Evolutionary conservation across 1,140 invertebrate species (phyloP).

Genomic region (Monochamus saltuarius): DNA sequence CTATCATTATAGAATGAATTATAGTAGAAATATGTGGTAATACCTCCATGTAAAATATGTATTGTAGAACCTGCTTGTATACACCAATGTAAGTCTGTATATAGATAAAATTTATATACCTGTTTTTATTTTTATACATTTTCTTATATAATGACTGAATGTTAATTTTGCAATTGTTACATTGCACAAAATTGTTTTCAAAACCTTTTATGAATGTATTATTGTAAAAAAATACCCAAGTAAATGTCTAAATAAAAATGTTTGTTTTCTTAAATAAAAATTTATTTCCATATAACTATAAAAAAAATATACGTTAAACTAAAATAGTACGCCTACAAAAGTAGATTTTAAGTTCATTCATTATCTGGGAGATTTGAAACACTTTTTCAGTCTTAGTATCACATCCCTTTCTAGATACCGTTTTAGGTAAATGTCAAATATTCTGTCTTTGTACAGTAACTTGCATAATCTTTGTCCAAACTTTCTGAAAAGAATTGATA

Average conservation of each 20-base stretch:
- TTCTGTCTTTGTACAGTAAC: conserved; percentile 38
- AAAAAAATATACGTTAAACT: conserved; percentile 2
- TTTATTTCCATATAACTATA: neutral
- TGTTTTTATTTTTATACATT: conserved; percentile 22
- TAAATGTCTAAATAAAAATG: conserved; percentile 13
- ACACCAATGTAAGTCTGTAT: neutral
- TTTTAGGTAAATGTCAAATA: conserved; percentile 43
- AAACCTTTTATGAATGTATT: too few relatives aligned
- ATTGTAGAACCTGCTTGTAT: too few relatives aligned
- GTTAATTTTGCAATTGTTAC: conserved; percentile 26
- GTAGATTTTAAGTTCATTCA: neutral
- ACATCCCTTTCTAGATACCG: conserved; percentile 44
- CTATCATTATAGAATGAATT: too few relatives aligned
- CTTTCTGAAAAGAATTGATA: conserved; percentile 36
- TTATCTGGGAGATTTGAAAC: conserved; percentile 15
- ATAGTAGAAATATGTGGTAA: too few relatives aligned
- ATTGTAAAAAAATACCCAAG: neutral
- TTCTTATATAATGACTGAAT: conserved; percentile 9
- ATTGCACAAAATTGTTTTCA: conserved; percentile 21
- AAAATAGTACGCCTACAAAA: neutral
- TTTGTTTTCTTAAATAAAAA: neutral
- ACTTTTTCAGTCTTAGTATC: conserved; percentile 35
- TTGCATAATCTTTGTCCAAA: conserved; percentile 46
- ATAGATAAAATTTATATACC: neutral
- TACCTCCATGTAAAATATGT: too few relatives aligned